phyloP scores from a whole-genome alignment of 2,888 invertebrate species.

The Drosophila merina region DNA sequence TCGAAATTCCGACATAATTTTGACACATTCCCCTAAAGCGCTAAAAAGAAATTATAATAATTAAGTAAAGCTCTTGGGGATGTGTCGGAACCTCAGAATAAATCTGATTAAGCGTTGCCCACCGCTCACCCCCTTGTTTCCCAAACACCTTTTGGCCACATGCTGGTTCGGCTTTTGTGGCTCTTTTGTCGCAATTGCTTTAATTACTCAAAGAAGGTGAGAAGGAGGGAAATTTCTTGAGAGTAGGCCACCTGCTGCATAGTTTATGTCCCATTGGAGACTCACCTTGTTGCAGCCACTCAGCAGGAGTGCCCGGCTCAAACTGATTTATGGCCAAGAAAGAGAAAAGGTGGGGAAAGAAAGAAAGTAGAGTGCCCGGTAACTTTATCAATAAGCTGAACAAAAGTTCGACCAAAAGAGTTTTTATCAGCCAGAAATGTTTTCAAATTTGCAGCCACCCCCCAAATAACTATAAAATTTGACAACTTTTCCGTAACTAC shows the following conservation, averaged over 20 bases:
- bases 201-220: conserved; percentile 61
- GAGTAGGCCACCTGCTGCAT: conserved; percentile 69
- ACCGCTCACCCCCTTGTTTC: not conserved
- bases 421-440: conserved; percentile 26
- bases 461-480: conserved; percentile 69
- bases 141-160: conserved; percentile 43
- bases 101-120: conserved; percentile 57
- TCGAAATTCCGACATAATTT: conserved; percentile 9
- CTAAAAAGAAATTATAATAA: conserved; percentile 69
- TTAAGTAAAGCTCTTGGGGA: conserved; percentile 57
- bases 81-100: conserved; percentile 49
- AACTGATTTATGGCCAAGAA: conserved; percentile 51
- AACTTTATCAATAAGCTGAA: conserved; percentile 41
- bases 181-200: conserved; percentile 57
- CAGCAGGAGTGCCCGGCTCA: conserved; percentile 28
- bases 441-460: conserved; percentile 54
- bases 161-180: conserved; percentile 60
- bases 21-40: conserved; percentile 29
- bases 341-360: not conserved
- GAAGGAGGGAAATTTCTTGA: conserved; percentile 37
- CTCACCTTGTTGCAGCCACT: conserved; percentile 18
- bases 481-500: conserved; percentile 52
- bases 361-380: not conserved
- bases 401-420: conserved; percentile 32
- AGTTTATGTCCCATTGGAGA: conserved; percentile 44